These are phyloP conservation scores for Entomobrya proxima DNA, from an alignment of 2,888 invertebrate genomes.

Conservation along the genomic window DNA sequence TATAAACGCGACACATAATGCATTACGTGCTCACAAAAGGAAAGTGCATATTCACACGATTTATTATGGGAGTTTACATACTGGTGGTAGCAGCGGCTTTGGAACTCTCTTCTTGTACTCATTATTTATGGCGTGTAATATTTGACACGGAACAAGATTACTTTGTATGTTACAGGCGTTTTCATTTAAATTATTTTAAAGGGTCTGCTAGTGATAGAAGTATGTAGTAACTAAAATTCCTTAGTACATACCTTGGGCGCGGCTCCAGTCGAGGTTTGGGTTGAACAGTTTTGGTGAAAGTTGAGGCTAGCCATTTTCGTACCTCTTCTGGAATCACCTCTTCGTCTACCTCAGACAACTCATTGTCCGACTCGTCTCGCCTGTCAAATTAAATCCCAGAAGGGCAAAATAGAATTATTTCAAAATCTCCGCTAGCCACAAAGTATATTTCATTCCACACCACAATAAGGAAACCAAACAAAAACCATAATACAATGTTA, in stretches of 20 bases:
- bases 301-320: slow-evolving; percentile 96
- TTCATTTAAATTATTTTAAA: slow-evolving; percentile 20
- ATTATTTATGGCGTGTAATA: background rate
- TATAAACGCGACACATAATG: background rate
- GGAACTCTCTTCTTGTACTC: background rate
- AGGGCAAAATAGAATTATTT: slow-evolving; percentile 49
- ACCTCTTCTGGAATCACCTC: slow-evolving; percentile 98
- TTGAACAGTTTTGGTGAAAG: slow-evolving; percentile 91
- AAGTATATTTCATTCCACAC: background rate
- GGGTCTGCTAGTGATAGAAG: background rate
- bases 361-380: slow-evolving; percentile 93
- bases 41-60: slow-evolving; percentile 42
- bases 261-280: slow-evolving; percentile 83
- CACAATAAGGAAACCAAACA: background rate
- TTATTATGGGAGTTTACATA: slow-evolving; percentile 26
- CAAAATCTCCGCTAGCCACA: slow-evolving; percentile 40
- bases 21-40: slow-evolving; percentile 20
- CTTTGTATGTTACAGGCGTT: background rate
- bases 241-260: slow-evolving; percentile 77
- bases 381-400: slow-evolving; percentile 78
- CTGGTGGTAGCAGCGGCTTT: background rate
- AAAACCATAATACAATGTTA: background rate
- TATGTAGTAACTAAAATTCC: background rate
- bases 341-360: slow-evolving; percentile 95
- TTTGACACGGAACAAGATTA: slow-evolving; percentile 32